Conservation (phyloP, 1,140 invertebrate genomes). For the Stenopsyche tienmushanensis region DNA sequence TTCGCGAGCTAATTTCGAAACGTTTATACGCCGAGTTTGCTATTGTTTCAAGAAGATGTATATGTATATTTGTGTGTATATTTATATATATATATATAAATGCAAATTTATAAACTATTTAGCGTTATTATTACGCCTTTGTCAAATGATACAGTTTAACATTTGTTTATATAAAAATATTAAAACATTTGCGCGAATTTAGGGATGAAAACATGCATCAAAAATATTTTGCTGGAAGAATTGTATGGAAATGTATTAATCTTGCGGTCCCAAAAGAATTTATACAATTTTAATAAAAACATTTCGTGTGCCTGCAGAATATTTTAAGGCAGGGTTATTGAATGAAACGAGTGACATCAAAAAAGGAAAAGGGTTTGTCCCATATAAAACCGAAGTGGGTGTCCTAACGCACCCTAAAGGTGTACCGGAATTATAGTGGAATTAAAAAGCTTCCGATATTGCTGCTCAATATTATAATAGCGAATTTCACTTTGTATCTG, state of each 20-base stretch:
- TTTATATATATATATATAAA: not conserved
- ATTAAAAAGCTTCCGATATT: conserved; percentile 2
- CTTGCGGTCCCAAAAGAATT: too few species aligned
- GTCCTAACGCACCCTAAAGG: not conserved
- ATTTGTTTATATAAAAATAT: too few species aligned
- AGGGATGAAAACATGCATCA: too few species aligned
- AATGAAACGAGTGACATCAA: conserved; percentile 3
- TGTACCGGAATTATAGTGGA: conserved; percentile 4
- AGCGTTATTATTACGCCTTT: too few species aligned
- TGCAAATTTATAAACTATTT: too few species aligned
- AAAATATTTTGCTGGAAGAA: too few species aligned
- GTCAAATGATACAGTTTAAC: too few species aligned
- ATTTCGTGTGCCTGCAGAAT: not conserved
- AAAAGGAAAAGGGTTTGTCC: not conserved
- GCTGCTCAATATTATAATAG: conserved; percentile 1
- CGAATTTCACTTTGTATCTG: too few species aligned
- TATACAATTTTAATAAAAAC: too few species aligned
- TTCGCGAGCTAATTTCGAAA: conserved; percentile 37
- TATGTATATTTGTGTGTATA: too few species aligned
- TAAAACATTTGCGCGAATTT: too few species aligned
- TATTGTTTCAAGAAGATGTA: conserved; percentile 25
- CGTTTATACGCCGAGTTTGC: conserved; percentile 35
- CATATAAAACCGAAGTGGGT: conserved; percentile 4
- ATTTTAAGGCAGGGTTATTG: conserved; percentile 4
- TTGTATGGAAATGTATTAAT: too few species aligned